Conservation (phyloP, 2,797 vertebrate genomes). For the Pelobates cultripes region DNA sequence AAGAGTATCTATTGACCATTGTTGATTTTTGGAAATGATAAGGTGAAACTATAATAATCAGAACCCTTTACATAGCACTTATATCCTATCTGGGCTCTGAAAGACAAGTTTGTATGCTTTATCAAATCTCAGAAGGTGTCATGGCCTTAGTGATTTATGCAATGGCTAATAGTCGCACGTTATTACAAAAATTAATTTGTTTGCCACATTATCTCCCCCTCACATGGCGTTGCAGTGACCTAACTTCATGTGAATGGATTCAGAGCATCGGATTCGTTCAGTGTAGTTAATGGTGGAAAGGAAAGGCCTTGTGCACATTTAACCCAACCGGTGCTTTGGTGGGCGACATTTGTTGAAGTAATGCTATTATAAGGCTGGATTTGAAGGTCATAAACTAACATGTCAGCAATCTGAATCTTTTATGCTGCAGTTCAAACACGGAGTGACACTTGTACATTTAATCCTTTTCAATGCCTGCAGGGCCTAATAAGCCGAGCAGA, state of each 20-base stretch:
- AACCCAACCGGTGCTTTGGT: conserved; percentile 24
- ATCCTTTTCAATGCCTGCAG: conserved; percentile 39
- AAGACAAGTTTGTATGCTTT: too few relatives aligned
- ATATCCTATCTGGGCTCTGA: too few relatives aligned
- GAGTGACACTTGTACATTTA: conserved; percentile 47
- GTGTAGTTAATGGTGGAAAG: background rate
- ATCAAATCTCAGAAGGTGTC: too few relatives aligned
- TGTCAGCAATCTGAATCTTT: conserved; percentile 43
- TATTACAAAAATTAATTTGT: background rate
- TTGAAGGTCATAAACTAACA: conserved; percentile 46
- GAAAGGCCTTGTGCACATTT: conserved; percentile 10
- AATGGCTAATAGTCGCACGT: too few relatives aligned
- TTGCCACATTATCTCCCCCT: background rate
- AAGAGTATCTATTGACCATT: too few relatives aligned
- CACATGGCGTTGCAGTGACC: background rate
- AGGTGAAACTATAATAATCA: too few relatives aligned
- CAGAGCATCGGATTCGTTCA: background rate
- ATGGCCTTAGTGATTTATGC: too few relatives aligned
- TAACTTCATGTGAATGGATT: background rate
- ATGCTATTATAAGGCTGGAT: conserved; percentile 47
- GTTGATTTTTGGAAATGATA: too few relatives aligned
- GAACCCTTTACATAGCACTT: too few relatives aligned
- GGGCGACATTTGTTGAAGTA: conserved; percentile 34
- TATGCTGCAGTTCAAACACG: conserved; percentile 37
- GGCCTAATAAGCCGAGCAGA: conserved; percentile 24